Percentiles rank a stretch among this genome's conserved stretches.
phyloP scores from a whole-genome alignment of 1,140 invertebrate genomes.

The Tetranychus cinnabarinus region DNA sequence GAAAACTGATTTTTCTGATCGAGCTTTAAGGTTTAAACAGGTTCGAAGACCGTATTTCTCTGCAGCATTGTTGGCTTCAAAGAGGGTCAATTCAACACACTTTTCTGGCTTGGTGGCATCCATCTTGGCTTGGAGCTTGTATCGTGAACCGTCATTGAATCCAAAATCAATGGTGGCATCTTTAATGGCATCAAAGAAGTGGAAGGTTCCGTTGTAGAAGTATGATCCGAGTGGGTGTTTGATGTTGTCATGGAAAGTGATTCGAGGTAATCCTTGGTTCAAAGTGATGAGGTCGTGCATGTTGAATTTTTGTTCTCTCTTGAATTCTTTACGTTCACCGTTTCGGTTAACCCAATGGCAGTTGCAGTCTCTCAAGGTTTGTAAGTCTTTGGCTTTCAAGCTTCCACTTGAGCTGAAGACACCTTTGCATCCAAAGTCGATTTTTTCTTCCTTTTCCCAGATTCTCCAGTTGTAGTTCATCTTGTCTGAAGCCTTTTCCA shows the following conservation, averaged over 20 bases:
- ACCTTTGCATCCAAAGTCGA: background rate
- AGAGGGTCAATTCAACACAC: background rate
- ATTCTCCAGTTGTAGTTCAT: too few relatives aligned
- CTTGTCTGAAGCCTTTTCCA: too few relatives aligned
- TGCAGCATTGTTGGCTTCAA: background rate
- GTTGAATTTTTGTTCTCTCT: background rate
- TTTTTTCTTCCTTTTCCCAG: background rate
- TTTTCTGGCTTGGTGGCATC: background rate
- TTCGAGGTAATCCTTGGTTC: background rate
- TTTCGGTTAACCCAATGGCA: background rate
- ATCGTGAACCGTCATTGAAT: too few relatives aligned
- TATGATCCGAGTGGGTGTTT: background rate
- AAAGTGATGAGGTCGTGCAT: background rate
- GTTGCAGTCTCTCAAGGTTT: background rate
- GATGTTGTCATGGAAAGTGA: background rate
- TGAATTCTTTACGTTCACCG: background rate
- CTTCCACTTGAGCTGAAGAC: background rate
- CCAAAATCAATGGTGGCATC: too few relatives aligned
- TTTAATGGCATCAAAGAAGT: background rate
- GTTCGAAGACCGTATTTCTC: background rate
- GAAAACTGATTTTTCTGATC: background rate
- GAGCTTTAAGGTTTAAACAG: background rate
- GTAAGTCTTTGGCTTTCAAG: background rate
- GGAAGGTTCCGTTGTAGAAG: background rate
- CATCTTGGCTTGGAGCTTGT: background rate